Conservation (phyloP, 2,797 vertebrate genomes). For the Miichthys miiuy region DNA sequence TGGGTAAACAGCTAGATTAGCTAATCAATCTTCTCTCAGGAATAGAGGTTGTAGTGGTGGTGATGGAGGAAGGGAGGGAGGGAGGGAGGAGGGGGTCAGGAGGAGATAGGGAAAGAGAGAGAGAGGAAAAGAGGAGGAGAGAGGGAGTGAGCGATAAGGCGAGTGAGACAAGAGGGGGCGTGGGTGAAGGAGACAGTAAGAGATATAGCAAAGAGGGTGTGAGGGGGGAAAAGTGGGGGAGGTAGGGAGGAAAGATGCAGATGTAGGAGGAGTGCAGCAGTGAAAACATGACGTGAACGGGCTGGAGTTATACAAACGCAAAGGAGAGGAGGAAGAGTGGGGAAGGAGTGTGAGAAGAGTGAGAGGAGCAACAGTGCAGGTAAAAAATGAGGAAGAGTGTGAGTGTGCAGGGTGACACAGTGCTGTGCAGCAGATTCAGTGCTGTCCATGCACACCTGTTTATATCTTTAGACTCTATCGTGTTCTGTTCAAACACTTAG, state of each 20-base stretch:
- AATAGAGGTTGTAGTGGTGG: slow-evolving; percentile 58
- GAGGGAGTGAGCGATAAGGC: slow-evolving; percentile 52
- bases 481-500: background rate
- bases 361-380: slow-evolving; percentile 13
- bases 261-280: slow-evolving; percentile 42
- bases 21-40: slow-evolving; percentile 82
- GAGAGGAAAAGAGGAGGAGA: slow-evolving; percentile 6
- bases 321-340: slow-evolving; percentile 1
- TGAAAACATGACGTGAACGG: slow-evolving; percentile 34
- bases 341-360: slow-evolving; percentile 21
- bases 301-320: slow-evolving; percentile 29
- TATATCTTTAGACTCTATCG: background rate
- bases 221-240: slow-evolving; percentile 16
- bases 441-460: background rate
- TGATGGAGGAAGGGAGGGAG: slow-evolving; percentile 3
- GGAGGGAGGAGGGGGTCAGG: slow-evolving; percentile 12
- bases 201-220: slow-evolving; percentile 35
- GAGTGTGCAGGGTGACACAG: background rate
- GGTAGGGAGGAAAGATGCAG: slow-evolving; percentile 45
- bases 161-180: slow-evolving; percentile 26
- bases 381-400: background rate
- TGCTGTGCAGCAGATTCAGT: background rate
- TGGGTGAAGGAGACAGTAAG: slow-evolving; percentile 38
- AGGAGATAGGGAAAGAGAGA: slow-evolving; percentile 6
- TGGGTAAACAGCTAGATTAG: slow-evolving; percentile 84